Evolutionary conservation across 2,113 vertebrate genomes (phyloP), one percentile per base, ranked within the genome.

Genomic region (Anoplopoma fimbria): DNA sequence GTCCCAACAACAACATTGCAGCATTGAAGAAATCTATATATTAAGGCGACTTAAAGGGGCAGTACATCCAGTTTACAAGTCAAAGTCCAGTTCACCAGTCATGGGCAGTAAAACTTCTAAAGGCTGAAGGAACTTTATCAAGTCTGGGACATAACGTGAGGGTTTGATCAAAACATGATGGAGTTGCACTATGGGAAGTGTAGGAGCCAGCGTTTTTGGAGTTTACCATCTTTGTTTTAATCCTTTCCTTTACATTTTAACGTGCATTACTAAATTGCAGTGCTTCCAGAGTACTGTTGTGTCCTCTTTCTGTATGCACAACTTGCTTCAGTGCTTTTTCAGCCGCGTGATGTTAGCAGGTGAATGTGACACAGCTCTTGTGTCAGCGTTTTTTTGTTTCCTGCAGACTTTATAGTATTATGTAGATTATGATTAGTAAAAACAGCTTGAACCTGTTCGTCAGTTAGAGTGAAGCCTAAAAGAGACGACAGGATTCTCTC

Each of bases 401-500:
- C 51, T 60, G 4, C 67, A 36, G 68, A 51, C 49, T 12, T 21
- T 5, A 33, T 9, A n/a, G 6, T 60, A 47, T 47, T n/a, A 67
- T 75, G 8, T 23, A 53, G 58, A 64, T 60, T 60, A 51, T 25
- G 60, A 47, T 74, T 55, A 53, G 9, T 19, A 45, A 74, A 65
- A 64, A 36, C 77, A 70, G n/a, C 49, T 4, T 6, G 21, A 69
- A 51, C 69, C 6, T 23, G 13, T 69, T 65, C 47, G 57, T 76
- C 40, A 57, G 23, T 47, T 65, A 51, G 76, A 79, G 70, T 27
- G 74, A 75, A 2, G 33, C 51, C 65, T 42, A 21, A 49, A 53
- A 34, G 62, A 75, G 79, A 55, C 47, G 33, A 6, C 36, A 0
- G 36, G 62, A n/a, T 61, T 69, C 49, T 76, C 55, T 47, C 0